Conservation (phyloP, 1,140 invertebrate genomes). For the Drosophila nasuta region DNA sequence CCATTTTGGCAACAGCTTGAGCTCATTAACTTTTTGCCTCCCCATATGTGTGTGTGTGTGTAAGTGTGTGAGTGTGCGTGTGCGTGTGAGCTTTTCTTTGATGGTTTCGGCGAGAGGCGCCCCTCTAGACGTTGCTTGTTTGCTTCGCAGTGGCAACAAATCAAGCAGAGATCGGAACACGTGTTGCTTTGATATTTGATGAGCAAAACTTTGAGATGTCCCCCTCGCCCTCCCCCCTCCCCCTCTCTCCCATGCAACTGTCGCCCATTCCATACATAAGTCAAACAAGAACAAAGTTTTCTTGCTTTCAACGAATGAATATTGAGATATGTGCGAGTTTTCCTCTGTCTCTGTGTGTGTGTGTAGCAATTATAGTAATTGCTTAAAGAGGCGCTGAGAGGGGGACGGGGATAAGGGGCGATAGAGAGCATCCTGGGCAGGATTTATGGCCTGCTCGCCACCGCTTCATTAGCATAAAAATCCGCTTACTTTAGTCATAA, state of each 20-base stretch:
- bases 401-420: background rate
- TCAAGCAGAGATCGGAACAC: slow-evolving; percentile 55
- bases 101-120: slow-evolving; percentile 21
- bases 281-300: slow-evolving; percentile 68
- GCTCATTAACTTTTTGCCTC: slow-evolving; percentile 58
- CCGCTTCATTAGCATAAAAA: slow-evolving; percentile 81
- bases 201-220: slow-evolving; percentile 58
- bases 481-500: slow-evolving; percentile 79
- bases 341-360: slow-evolving; percentile 35
- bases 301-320: slow-evolving; percentile 52
- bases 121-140: slow-evolving; percentile 7
- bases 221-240: background rate
- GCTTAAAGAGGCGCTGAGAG: slow-evolving; percentile 55
- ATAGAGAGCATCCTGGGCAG: slow-evolving; percentile 22
- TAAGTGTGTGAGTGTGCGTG: slow-evolving; percentile 17
- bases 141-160: slow-evolving; percentile 41
- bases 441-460: slow-evolving; percentile 63
- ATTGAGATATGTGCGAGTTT: slow-evolving; percentile 48
- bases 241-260: background rate
- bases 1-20: slow-evolving; percentile 45
- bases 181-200: slow-evolving; percentile 82
- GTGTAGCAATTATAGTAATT: slow-evolving; percentile 76
- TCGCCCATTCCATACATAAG: slow-evolving; percentile 15
- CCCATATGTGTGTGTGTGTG: slow-evolving; percentile 27
- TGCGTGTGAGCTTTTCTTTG: slow-evolving; percentile 25